Base-by-base conservation (phyloP, 2,888 invertebrate genomes). In the Epistrophe grossulariae region DNA sequence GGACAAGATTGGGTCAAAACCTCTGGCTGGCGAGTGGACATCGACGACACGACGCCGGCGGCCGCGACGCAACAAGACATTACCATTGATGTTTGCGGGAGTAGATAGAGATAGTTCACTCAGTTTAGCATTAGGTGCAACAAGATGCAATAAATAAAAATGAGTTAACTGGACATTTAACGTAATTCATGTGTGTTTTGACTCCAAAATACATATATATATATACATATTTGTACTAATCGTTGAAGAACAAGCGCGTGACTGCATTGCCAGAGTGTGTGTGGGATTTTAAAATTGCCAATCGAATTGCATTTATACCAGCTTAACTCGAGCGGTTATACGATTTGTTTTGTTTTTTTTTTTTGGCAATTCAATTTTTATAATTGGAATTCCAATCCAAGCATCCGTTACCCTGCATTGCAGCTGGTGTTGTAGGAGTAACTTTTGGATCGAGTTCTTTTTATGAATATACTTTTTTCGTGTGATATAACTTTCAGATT, bases 81-180 rank as follows among this genome's bases (percentile, higher is more conserved):
- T 40, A 24, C 11, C 17, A 40, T n/a, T 24, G 24, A 24, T 28
- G 43, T 48, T n/a, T 59, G 77, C 64, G 40, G 73, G 68, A 52
- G 81, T 68, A 70, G 83, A 40, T 55, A 79, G 73, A 70, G 83
- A 40, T 55, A 79, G 81, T 77, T 85, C 77, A 80, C 76, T 66
- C 71, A 70, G 77, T 81, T 81, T 80, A 78, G 73, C 73, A 85
- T 85, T 85, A 85, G 77, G 81, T 85, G 81, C 81, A 85, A 81
- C 62, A 73, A 81, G 73, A 50, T 81, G 84, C 70, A 85, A 85
- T 85, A 85, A 85, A 85, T 85, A 81, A 81, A 77, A 77, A 77
- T 81, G 81, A 81, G 52, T 85, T 68, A 85, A 85, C 81, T 85
- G 81, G 72, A 81, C 81, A 81, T 81, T 81, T 85, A 73, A 55